Base-by-base conservation (phyloP, 64 coral and sea anemone genomes). In the Exaiptasia diaphana region DNA sequence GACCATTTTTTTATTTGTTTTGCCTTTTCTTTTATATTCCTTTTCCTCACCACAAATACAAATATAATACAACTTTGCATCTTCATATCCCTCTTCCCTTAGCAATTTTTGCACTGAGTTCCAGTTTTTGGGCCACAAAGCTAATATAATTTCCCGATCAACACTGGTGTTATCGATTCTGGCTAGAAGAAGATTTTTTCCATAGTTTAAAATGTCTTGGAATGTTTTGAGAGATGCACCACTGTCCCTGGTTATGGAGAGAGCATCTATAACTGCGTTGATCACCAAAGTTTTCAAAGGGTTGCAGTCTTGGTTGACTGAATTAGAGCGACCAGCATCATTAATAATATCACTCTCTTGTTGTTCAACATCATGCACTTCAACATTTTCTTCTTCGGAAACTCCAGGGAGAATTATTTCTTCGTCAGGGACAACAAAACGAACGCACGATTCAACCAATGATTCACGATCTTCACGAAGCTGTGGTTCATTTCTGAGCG, bases 61-160 rank as follows among this genome's bases (percentile, higher is more conserved):
- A 82, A 93, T 77, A 50, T 71, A 77, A 55, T 64, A 86, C 80
- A 85, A 62, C 75, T 87, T 55, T 27, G 70, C 75, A 23, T 92
- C 75, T 73, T 85, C 53, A 86, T 68, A 92, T 21, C 90, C 82
- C 41, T 85, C 81, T 39, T 80, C 82, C 50, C 44, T 85, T 35
- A 92, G 41, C 39, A 92, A 73, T 14, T 56, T 36, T 60, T 80
- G 82, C 20, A 92, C 82, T 65, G 64, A 50, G 54, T 85, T 79
- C 90, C 90, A 92, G 48, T 86, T 86, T 35, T 85, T 86, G 14
- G 69, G 90, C 82, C 90, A 92, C 67, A 92, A 44, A 9, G 61
- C 58, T 28, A 29, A 60, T 26, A 87, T 34, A 69, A 77, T 36
- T 55, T 87, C 85, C 41, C 56, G 18, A 26, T 87, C 85, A 65